Base-by-base conservation (phyloP, 1,140 invertebrate species). In the Lamellibrachia luymesi region DNA sequence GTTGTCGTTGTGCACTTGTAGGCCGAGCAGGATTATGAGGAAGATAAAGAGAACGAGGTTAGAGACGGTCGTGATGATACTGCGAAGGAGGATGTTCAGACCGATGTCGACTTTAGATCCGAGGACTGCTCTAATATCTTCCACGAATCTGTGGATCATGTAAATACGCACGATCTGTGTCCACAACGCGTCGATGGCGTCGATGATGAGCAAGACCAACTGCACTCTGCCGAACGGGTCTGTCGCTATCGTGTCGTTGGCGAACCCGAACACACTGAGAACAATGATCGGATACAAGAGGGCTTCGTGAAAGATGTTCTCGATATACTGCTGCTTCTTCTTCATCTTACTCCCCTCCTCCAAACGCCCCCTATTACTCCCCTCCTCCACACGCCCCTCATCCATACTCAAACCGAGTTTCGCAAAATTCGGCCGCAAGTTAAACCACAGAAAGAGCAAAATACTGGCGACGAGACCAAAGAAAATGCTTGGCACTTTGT, bases 221-320 rank as follows among this genome's bases (percentile, higher is more conserved):
- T 92, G 92, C 27, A 56, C 52, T 52, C 49, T 51, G 51, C 92
- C 92, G 25, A 92, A 92, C 27, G 25, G 17, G 50, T 50, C 92
- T 6, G 17, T 50, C 51, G 25, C 49, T 64, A 92, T 56, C 51
- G 13, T 50, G 27, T 92, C 92, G 6, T n/a, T 92, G 92, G 92
- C 92, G 56, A 92, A 92, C 2, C 92, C 92, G 10, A 92, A 38
- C 38, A 64, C 52, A n/a, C 17, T 64, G 92, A 92, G 27, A 2
- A 92, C 52, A 49, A 92, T 38, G 27, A 92, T 38, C 38, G 92
- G 92, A 52, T 51, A 92, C 8, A 92, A 49, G 6, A 92, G 4
- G 17, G 51, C 50, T 92, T 92, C 92, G 56, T 92, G 92, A 10
- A 56, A 2, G 17, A 92, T 92, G 92, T 92, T 92, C 92, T 92